These are phyloP conservation scores for Tragelaphus strepsiceros DNA, from an alignment of 2,113 vertebrate genomes.

Conservation along the genomic window DNA sequence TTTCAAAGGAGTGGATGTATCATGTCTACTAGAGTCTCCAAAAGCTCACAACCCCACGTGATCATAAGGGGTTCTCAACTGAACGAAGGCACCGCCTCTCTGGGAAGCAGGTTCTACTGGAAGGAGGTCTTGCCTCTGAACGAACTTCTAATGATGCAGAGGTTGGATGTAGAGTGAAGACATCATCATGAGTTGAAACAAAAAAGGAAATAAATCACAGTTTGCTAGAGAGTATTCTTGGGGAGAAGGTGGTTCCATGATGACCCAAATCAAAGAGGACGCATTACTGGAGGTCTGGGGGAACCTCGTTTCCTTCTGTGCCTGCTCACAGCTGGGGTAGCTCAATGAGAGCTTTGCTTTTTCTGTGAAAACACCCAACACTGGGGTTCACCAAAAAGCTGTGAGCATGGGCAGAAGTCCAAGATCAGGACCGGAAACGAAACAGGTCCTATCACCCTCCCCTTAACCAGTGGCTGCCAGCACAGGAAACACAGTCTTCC, in stretches of 20 bases:
- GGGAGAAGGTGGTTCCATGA: neutral
- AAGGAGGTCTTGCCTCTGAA: neutral
- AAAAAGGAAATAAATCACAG: neutral
- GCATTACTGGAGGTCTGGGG: neutral
- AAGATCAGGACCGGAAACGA: neutral
- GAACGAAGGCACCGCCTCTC: neutral
- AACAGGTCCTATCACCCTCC: neutral
- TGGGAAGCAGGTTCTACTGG: neutral
- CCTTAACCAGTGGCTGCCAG: neutral
- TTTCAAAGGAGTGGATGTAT: neutral
- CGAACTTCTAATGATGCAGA: neutral
- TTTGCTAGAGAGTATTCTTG: neutral
- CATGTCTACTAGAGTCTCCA: neutral
- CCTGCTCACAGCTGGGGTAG: neutral
- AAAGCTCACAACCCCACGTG: neutral
- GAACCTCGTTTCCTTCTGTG: no score
- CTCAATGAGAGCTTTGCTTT: no score
- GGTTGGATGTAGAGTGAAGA: neutral
- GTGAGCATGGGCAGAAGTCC: neutral
- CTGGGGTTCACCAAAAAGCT: neutral
- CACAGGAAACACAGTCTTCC: neutral
- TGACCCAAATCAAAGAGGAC: neutral
- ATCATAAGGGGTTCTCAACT: neutral
- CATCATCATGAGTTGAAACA: neutral
- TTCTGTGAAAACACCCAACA: neutral